Evolutionary conservation across 2,113 vertebrate species (phyloP), one percentile per base, ranked within the genome.

Genomic region (Loxodonta africana): DNA sequence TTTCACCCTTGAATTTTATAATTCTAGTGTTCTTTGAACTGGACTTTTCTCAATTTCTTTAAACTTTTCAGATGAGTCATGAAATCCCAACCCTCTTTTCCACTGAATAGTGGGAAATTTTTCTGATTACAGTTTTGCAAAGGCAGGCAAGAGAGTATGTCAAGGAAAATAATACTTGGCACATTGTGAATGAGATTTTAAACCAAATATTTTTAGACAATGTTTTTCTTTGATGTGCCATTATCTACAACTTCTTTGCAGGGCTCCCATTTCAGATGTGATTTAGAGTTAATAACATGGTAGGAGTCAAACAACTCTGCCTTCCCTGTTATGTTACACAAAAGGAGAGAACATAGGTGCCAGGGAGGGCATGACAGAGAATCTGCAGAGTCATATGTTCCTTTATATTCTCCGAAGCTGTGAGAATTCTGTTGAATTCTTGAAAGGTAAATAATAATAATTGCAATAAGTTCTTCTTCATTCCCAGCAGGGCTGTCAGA

Each of bases 151-250:
- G 82, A 94, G 76, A 90, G 60, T 67, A 80, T 83, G 90, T 95
- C 91, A 97, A 95, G 30, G 82, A 93, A 97, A 88, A 95, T 93
- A 95, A 95, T 90, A 92, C 87, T 88, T 95, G 95, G 91, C 92
- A 90, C 63, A 63, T 86, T 18, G 44, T 95, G 87, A 97, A 98
- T 94, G 90, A 90, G 95, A 62, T 94, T 98, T 95, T 84, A 90
- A 95, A 80, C 89, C 84, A 95, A 95, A 97, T 96, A 97, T 97
- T 97, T 97, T 97, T 97, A 97, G 98, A 90, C 69, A 88, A 12
- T 57, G n/a, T 83, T 96, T 96, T 95, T 60, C 95, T 96, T 97
- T 97, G 84, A 97, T 94, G 76, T 88, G 71, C 84, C 10, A 0
- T 82, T 97, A 95, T 95, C 91, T 97, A 63, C 94, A 95, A 81